phyloP scores from a whole-genome alignment of 92 coral and sea anemone genomes.

The Micromussa lordhowensis region DNA sequence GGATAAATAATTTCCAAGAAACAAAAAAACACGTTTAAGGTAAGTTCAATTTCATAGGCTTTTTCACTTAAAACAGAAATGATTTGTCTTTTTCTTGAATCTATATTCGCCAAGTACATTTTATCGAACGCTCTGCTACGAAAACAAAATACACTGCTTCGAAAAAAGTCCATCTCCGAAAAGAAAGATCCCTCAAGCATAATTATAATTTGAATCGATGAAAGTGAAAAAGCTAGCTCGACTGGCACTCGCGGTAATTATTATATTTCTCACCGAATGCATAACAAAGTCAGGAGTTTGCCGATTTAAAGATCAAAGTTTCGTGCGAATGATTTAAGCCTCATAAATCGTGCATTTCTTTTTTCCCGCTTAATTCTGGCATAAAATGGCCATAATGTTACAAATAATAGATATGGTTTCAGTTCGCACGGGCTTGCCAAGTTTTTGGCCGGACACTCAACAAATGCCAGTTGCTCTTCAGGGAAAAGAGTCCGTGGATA shows the following conservation, averaged over 20 bases:
- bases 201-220: neutral
- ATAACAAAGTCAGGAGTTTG: neutral
- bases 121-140: too few relatives aligned
- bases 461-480: neutral
- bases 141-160: neutral
- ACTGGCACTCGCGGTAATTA: neutral
- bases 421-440: conserved; percentile 7
- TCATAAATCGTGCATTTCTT: neutral
- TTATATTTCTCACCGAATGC: neutral
- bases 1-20: conserved; percentile 14
- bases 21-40: conserved; percentile 21
- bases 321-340: neutral
- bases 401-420: neutral
- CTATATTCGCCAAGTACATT: neutral
- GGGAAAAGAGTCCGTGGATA: neutral
- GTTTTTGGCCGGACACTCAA: neutral
- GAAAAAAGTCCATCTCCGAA: neutral
- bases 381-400: conserved; percentile 11
- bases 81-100: conserved; percentile 13
- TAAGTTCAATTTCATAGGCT: conserved; percentile 27
- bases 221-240: neutral
- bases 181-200: neutral
- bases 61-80: conserved; percentile 19
- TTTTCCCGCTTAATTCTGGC: neutral
- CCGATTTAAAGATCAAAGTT: neutral